Evolutionary conservation across 2,888 invertebrate genomes (phyloP), one percentile per base, ranked within the genome.

Genomic region (Sinotaia quadrata): DNA sequence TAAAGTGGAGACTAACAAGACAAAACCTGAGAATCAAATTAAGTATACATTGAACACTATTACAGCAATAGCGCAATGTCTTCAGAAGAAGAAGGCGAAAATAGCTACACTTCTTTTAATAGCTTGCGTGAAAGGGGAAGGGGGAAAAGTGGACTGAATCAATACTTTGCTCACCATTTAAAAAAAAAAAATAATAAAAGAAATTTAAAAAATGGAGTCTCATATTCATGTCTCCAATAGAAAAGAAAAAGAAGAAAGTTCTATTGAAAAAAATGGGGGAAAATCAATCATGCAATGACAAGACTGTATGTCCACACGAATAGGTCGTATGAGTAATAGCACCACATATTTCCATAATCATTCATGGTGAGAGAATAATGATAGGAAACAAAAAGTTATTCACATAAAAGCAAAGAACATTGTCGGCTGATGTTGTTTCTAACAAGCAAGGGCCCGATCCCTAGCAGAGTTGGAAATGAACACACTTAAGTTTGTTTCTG

Each of bases 261-360:
- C 54, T 44, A 44, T 54, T 56, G 56, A 65, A 65, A 56, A 65
- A 56, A 65, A 54, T 56, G 56, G 56, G 56, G 65, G 44, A 54
- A 44, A 54, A 65, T 65, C 65, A 54, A 65, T 65, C 65, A 54
- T 15, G 33, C 65, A 36, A 56, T 65, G 65, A 65, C 65, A 65
- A 56, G 65, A 56, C 54, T 44, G 65, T 52, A 31, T 21, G 31
- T 33, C 56, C 41, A 12, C 24, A 27, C 33, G 65, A 56, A 27
- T 47, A 47, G 24, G 31, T 34, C 31, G 41, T 37, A 56, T 54
- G 56, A 54, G 56, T 52, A 65, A 65, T 56, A 47, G 65, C 65
- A 65, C 56, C 44, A 54, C 37, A 56, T 41, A 65, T 65, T 65
- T 65, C 65, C 65, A 65, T 65, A 65, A 65, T 65, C 54, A 65